Evolutionary conservation across 2,797 vertebrate species (phyloP).

Genomic region (Varecia variegata): DNA sequence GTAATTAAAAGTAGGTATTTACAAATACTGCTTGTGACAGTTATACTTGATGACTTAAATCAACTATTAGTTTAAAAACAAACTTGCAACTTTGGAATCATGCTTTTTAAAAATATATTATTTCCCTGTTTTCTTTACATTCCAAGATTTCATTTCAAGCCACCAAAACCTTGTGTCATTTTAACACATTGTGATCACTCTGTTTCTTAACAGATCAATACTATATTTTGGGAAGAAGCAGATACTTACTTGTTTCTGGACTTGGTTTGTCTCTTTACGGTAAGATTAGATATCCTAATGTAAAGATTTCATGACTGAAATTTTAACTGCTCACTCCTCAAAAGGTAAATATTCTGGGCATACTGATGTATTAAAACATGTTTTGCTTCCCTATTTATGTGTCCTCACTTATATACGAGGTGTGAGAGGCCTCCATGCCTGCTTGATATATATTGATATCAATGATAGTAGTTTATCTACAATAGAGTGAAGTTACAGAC

Average conservation of each 20-base stretch:
- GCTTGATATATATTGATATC: not conserved
- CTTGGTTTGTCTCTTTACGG: not conserved
- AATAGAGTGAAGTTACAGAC: not conserved
- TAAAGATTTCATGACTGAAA: not conserved
- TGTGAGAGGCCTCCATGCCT: not conserved
- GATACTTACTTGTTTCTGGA: constrained; percentile 19
- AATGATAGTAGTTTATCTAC: not conserved
- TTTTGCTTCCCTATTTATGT: not conserved
- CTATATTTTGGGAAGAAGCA: not conserved
- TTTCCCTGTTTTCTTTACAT: not conserved
- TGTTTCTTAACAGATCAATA: not conserved
- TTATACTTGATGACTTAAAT: not conserved
- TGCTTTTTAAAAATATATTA: not conserved
- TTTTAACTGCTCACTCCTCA: not conserved
- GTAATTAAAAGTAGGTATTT: constrained; percentile 72
- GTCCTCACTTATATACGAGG: not conserved
- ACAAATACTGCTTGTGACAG: not conserved
- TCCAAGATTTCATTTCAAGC: not conserved
- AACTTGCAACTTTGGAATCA: not conserved
- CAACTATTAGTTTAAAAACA: not conserved
- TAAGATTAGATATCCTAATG: not conserved
- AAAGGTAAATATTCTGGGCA: not conserved
- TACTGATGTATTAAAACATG: not conserved
- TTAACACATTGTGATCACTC: not conserved
- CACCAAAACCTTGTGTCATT: not conserved